Conservation (phyloP, 1,140 invertebrate genomes). For the Aphaenogaster ashmeadi region DNA sequence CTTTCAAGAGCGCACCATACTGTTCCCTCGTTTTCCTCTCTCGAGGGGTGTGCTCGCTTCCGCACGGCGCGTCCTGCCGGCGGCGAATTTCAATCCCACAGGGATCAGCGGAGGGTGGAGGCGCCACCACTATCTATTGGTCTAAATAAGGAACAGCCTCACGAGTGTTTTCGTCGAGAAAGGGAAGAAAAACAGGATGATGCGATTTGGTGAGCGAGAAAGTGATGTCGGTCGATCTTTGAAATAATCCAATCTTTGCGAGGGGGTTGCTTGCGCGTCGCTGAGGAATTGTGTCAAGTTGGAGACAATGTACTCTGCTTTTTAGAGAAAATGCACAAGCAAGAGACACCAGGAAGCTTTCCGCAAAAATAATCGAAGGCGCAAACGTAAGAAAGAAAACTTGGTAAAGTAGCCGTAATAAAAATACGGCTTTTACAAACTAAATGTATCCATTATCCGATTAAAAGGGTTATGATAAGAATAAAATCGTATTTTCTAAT, state of each 20-base stretch:
- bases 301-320: not conserved
- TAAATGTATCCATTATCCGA: not conserved
- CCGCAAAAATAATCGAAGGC: constrained; percentile 3
- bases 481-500: not conserved
- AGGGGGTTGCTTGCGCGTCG: not conserved
- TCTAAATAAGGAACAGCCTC: constrained; percentile 16
- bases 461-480: not conserved
- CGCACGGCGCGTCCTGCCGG: not conserved
- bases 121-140: constrained; percentile 3
- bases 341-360: not conserved
- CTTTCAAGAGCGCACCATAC: not conserved
- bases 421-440: constrained; percentile 6
- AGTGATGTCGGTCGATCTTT: not conserved
- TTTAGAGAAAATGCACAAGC: not conserved
- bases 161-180: not conserved
- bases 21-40: not conserved
- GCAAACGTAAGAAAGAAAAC: not conserved
- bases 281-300: constrained; percentile 38
- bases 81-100: constrained; percentile 48
- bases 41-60: not conserved
- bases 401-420: not conserved
- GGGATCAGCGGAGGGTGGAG: constrained; percentile 13
- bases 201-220: not conserved
- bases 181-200: not conserved
- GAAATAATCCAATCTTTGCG: constrained; percentile 11